A percentile compares a stretch with the other conserved stretches of the same genome.
These are phyloP conservation scores for Poeciliopsis infans DNA, from an alignment of 2,797 vertebrate genomes.

Conservation along the genomic window DNA sequence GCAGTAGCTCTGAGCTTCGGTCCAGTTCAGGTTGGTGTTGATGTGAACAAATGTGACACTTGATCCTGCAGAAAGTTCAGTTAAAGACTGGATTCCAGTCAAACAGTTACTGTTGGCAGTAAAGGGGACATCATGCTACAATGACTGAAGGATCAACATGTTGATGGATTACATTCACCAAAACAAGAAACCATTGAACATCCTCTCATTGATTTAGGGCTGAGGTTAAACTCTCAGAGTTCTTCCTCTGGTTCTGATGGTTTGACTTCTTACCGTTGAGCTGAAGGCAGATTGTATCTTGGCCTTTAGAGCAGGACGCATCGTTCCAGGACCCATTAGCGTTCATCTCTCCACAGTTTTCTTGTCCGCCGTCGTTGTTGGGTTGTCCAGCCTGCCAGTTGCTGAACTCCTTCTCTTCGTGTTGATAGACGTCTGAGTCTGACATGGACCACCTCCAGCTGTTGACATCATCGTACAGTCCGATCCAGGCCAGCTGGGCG, in stretches of 20 bases:
- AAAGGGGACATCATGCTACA: no score
- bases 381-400: background rate
- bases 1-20: background rate
- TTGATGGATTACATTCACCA: no score
- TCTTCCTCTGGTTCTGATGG: background rate
- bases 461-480: slow-evolving; percentile 36
- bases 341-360: background rate
- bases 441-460: slow-evolving; percentile 57
- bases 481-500: slow-evolving; percentile 44
- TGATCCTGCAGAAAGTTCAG: slow-evolving; percentile 4
- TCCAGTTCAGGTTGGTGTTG: background rate
- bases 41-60: background rate
- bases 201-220: background rate
- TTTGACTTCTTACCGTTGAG: slow-evolving; percentile 16
- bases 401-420: background rate
- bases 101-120: background rate
- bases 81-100: background rate
- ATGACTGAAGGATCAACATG: no score
- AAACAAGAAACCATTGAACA: background rate
- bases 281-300: slow-evolving; percentile 28
- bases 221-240: no score
- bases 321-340: background rate
- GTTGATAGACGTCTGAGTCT: slow-evolving; percentile 9
- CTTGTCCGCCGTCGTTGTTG: accelerated
- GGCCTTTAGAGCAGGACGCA: accelerated